phyloP scores from a whole-genome alignment of 2,113 vertebrate species.

The Arvicanthis niloticus region DNA sequence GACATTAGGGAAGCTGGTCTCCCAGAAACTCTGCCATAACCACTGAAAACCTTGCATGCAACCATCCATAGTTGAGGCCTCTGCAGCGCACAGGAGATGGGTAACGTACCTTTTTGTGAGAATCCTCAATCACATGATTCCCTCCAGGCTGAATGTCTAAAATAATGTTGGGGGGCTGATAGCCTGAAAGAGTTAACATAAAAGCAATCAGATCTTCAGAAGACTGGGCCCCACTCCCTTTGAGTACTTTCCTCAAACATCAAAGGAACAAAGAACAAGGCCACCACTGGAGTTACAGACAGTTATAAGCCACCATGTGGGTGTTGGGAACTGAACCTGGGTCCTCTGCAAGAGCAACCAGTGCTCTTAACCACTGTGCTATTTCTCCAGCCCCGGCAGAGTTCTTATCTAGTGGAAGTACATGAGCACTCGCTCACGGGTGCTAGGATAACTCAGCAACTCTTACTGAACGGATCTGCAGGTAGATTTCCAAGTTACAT shows the following conservation, averaged over 20 bases:
- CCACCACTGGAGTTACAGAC: neutral
- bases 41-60: neutral
- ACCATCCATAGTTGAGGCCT: neutral
- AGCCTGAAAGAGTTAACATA: constrained; percentile 83
- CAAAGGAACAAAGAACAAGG: constrained; percentile 15
- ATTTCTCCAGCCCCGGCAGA: neutral
- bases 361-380: neutral
- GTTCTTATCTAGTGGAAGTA: neutral
- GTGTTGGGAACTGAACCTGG: neutral
- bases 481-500: neutral
- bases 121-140: constrained; percentile 91
- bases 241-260: neutral
- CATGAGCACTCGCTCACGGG: neutral
- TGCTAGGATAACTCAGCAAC: constrained; percentile 9
- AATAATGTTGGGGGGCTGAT: constrained; percentile 87
- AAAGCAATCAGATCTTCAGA: constrained; percentile 40
- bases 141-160: constrained; percentile 92
- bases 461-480: neutral
- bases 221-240: neutral
- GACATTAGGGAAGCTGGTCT: neutral
- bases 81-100: neutral
- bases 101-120: constrained; percentile 91
- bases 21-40: neutral
- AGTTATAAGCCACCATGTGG: neutral
- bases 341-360: neutral